phyloP scores from a whole-genome alignment of 2,888 invertebrate species.

The Arge pagana region DNA sequence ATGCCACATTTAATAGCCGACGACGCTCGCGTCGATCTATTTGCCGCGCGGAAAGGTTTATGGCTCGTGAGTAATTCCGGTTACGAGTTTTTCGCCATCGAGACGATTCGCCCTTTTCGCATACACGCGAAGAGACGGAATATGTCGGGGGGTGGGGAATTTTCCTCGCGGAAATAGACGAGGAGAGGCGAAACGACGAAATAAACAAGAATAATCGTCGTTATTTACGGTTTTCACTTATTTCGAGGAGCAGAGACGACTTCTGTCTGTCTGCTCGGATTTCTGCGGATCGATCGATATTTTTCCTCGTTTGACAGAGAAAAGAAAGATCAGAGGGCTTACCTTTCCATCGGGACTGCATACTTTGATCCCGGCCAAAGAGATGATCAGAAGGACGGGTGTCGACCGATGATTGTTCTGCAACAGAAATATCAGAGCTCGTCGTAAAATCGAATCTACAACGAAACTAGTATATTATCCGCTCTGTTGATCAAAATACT shows the following conservation, averaged over 20 bases:
- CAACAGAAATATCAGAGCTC: slow-evolving; percentile 53
- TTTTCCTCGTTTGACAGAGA: background rate
- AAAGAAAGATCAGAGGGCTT: slow-evolving; percentile 42
- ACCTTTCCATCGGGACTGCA: slow-evolving; percentile 85
- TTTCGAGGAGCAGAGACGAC: no score
- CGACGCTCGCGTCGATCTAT: no score
- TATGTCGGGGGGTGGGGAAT: background rate
- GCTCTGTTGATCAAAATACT: no score
- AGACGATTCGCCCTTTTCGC: no score
- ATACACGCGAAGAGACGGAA: no score
- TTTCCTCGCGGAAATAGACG: background rate
- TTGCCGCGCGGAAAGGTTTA: slow-evolving; percentile 15
- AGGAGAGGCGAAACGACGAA: no score
- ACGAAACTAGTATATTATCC: no score
- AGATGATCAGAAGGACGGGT: slow-evolving; percentile 74
- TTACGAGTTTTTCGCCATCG: background rate
- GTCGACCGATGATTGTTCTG: slow-evolving; percentile 71
- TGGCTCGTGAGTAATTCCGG: slow-evolving; percentile 20
- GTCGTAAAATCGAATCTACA: slow-evolving; percentile 13
- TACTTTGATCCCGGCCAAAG: slow-evolving; percentile 80
- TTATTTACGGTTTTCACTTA: no score
- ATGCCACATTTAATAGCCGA: slow-evolving; percentile 16
- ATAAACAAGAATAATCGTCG: background rate
- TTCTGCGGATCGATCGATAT: no score
- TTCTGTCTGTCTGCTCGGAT: no score